Evolutionary conservation across 2,797 vertebrate species (phyloP).

Genomic region (Rhinogobio ventralis): DNA sequence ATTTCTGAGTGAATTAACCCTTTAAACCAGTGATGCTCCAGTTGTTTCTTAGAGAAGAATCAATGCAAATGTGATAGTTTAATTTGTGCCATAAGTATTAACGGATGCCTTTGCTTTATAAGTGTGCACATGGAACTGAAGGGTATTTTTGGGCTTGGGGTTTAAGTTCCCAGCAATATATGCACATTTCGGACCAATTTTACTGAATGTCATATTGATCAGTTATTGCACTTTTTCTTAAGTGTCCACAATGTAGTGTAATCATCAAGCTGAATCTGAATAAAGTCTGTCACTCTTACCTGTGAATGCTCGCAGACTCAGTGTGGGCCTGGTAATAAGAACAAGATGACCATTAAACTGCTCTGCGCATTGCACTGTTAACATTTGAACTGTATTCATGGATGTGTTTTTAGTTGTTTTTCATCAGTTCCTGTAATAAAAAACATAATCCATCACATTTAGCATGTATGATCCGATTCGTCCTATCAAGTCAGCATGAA

Average conservation of each 20-base stretch:
- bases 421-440: background rate
- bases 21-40: background rate
- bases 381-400: background rate
- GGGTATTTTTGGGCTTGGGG: background rate
- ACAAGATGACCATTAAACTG: background rate
- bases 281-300: background rate
- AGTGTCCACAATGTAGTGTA: background rate
- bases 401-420: background rate
- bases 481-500: background rate
- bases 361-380: background rate
- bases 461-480: background rate
- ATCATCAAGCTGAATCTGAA: background rate
- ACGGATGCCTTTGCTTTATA: background rate
- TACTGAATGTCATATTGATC: background rate
- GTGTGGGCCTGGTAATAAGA: too few species aligned
- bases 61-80: background rate
- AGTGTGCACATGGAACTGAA: background rate
- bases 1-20: background rate
- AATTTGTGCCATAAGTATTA: slow-evolving; percentile 4
- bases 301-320: background rate
- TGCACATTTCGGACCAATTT: background rate
- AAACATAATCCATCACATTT: background rate
- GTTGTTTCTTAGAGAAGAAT: background rate
- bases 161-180: background rate
- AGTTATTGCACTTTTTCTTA: background rate